A percentile compares a stretch with the other conserved stretches of the same genome.
Evolutionary conservation across 2,888 invertebrate genomes (phyloP).

Genomic region (Diaperis boleti): DNA sequence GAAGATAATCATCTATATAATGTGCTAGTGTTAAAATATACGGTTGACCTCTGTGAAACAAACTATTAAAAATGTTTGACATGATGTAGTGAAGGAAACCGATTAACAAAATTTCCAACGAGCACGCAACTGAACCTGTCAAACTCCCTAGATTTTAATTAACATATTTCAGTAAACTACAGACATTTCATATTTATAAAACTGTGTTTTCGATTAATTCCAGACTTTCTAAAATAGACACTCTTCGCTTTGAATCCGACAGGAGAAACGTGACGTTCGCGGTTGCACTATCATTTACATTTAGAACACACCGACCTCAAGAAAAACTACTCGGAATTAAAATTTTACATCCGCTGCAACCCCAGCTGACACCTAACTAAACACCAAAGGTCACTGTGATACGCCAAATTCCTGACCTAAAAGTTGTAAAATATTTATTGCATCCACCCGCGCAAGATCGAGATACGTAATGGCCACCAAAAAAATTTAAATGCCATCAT

Average conservation of each 20-base stretch:
- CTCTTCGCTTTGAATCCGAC: constrained; percentile 6
- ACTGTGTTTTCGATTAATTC: constrained; percentile 4
- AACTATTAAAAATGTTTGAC: constrained; percentile 17
- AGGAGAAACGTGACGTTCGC: constrained; percentile 16
- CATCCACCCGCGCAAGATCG: constrained; percentile 5
- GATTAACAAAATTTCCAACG: constrained; percentile 12
- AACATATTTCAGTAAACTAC: not conserved
- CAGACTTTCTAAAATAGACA: not conserved
- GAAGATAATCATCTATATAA: constrained; percentile 8
- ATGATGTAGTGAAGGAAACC: constrained; percentile 16
- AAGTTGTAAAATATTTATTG: constrained; percentile 32
- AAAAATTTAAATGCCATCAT: constrained; percentile 11
- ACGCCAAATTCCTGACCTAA: constrained; percentile 33
- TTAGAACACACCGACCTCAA: constrained; percentile 9
- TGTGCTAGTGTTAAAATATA: constrained; percentile 13
- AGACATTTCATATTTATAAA: not conserved
- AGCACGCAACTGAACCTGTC: constrained; percentile 15
- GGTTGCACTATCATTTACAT: constrained; percentile 25
- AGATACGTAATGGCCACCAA: not conserved
- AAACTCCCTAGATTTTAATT: constrained; percentile 18
- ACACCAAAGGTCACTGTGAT: constrained; percentile 34
- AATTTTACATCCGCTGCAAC: constrained; percentile 19
- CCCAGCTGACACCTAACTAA: constrained; percentile 34
- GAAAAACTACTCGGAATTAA: constrained; percentile 18
- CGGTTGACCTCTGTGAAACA: not conserved